A percentile compares a stretch with the other conserved stretches of the same genome.
phyloP scores from a whole-genome alignment of 2,113 vertebrate genomes.

The Scartelaos histophorus region DNA sequence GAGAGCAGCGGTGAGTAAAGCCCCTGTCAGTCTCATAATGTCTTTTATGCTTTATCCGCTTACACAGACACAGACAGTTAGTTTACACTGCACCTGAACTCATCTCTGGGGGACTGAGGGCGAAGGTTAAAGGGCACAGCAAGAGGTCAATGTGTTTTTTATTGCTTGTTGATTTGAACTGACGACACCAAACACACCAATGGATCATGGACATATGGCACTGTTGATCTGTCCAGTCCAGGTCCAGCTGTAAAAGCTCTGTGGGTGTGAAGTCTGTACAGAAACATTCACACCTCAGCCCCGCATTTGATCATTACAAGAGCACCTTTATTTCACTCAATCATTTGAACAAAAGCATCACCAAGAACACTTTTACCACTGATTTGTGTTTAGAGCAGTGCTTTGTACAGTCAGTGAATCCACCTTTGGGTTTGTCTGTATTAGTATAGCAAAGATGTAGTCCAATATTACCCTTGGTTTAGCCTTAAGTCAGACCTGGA shows the following conservation, averaged over 20 bases:
- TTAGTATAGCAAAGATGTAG: too few relatives aligned
- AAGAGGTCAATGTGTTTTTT: conserved; percentile 45
- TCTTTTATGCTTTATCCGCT: not conserved
- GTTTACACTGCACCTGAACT: not conserved
- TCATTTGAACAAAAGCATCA: not conserved
- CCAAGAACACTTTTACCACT: not conserved
- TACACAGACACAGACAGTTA: not conserved
- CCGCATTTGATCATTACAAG: conserved; percentile 5
- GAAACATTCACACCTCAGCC: conserved; percentile 50
- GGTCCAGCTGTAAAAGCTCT: conserved; percentile 62
- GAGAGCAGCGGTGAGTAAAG: conserved; percentile 89
- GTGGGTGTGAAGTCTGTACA: conserved; percentile 53
- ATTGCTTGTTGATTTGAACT: conserved; percentile 63
- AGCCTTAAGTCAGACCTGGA: too few relatives aligned
- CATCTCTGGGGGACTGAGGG: not conserved
- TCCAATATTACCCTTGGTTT: too few relatives aligned
- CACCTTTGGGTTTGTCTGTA: too few relatives aligned
- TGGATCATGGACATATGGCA: conserved; percentile 45
- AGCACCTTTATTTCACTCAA: not conserved
- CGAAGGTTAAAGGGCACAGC: conserved; percentile 18
- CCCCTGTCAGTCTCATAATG: not conserved
- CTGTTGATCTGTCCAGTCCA: conserved; percentile 56
- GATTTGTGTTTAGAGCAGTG: not conserved
- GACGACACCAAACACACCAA: conserved; percentile 32
- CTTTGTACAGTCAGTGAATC: too few relatives aligned